Base-by-base conservation (phyloP, 2,797 vertebrate species). In the Tadarida brasiliensis region DNA sequence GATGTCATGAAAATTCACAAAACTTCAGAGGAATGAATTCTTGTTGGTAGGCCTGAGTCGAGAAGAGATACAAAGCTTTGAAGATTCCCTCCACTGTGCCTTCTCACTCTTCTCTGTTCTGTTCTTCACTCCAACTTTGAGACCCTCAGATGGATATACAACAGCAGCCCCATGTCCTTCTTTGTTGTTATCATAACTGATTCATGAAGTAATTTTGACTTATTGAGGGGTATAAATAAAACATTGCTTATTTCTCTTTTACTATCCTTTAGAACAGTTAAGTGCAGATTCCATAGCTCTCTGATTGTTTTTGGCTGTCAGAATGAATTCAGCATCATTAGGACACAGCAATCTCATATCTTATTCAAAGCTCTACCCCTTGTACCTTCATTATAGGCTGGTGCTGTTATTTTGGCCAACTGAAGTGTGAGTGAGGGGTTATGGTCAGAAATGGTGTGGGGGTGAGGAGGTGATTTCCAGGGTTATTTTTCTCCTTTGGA, bases 181-280 rank as follows among this genome's bases (percentile, higher is more conserved):
- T 81, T 95, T 65, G 24, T 76, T 59, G n/a, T 35, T 71, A 67
- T 88, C 70, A 65, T 39, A 84, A 67, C 24, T 56, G 57, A 10
- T 59, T 91, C 24, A 39, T 20, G 67, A 82, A 88, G 85, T 77
- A 90, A 59, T 71, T 86, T 93, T 91, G 17, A 54, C 39, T 90
- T 86, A 54, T 57, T 82, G 16, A 19, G 30, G 14, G 8, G 0
- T 71, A 51, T n/a, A 71, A 59, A 30, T 63, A 76, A 65, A 44
- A 90, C 6, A 56, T 12, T 70, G 10, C 57, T 61, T 71, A 70
- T 61, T 90, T 74, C 7, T 49, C 2, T 54, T 70, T 67, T 67
- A 19, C 14, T 33, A 22, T 24, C 17, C 33, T 89, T 76, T 68
- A 88, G 54, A 73, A 95, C 54, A 74, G 28, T 68, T 56, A 49